Evolutionary conservation across 2,797 vertebrate genomes (phyloP), one percentile per base, ranked within the genome.

Genomic region (Danio tinwini): DNA sequence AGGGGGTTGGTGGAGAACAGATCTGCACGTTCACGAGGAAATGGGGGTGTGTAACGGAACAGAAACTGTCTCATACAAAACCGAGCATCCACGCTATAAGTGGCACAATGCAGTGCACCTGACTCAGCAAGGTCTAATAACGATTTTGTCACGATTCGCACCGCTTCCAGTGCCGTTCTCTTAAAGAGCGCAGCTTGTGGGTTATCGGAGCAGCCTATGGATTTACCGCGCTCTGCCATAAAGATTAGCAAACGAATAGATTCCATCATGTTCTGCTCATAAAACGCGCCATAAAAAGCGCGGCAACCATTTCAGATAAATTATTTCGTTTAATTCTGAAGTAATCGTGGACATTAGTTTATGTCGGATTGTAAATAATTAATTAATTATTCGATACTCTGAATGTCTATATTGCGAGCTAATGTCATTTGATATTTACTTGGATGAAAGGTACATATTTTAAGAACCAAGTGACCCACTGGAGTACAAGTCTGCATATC

Each of bases 21-120:
- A 55, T 52, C 37, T 17, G 62, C 77, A 64, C 68, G 59, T 45
- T 64, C 56, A 55, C 47, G 50, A 63, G 68, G 77, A 79, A 63
- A 72, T 14, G 50, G 49, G 58, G 14, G 68, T 29, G 76, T 50
- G 68, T 21, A 79, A 64, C 68, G 58, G 58, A 79, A 78, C 76
- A 71, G 75, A 69, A 78, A 69, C 53, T 0, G 52, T 77, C 70
- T 59, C 73, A 39, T 8, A 58, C 52, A 52, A n/a, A 59, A 52
- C 70, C 53, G 72, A 77, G 65, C 64, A 77, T 74, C 77, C 68
- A 74, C 11, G 47, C n/a, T 63, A 14, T 10, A 78, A 55, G 42
- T 62, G 58, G 6, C 39, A 16, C 72, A 68, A 73, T 14, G 12
- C 68, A 59, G 14, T n/a, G 55, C 68, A 63, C 65, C 42, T 71